Evolutionary conservation across 37 sponge, comb jelly and placozoan genomes (phyloP).

Genomic region (Oscarella lobularis): DNA sequence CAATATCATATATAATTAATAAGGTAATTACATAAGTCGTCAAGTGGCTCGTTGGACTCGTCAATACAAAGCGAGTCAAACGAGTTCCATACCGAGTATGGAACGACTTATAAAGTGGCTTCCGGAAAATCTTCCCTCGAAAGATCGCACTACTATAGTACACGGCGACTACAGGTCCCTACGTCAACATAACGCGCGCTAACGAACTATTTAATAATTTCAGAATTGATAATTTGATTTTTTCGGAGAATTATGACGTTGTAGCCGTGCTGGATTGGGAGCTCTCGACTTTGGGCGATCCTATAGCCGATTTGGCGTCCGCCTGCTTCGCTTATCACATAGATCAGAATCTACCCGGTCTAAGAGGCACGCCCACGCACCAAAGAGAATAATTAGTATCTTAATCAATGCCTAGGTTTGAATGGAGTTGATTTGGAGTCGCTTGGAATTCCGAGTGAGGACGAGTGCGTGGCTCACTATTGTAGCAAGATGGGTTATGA

Average conservation of each 20-base stretch:
- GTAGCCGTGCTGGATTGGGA: conserved; percentile 5
- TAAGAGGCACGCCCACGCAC: conserved; percentile 15
- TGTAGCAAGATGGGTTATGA: conserved; percentile 7
- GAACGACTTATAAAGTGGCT: neutral
- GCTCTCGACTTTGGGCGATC: conserved; percentile 7
- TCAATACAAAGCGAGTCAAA: conserved; percentile 30
- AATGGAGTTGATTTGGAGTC: conserved; percentile 15
- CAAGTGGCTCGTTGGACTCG: conserved; percentile 2
- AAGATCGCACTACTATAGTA: neutral
- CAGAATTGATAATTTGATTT: conserved; percentile 53
- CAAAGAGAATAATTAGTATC: neutral
- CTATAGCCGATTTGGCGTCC: conserved; percentile 26
- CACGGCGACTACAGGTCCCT: conserved; percentile 6
- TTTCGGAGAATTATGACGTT: conserved; percentile 6
- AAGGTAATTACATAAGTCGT: conserved; percentile 3
- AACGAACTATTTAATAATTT: no score
- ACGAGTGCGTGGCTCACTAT: conserved; percentile 24
- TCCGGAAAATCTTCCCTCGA: neutral
- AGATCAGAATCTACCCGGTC: conserved; percentile 14
- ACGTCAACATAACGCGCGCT: no score
- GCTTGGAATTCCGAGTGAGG: conserved; percentile 51
- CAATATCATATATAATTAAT: no score
- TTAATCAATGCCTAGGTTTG: conserved; percentile 26
- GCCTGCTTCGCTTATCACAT: conserved; percentile 47
- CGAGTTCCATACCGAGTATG: conserved; percentile 5